phyloP scores from a whole-genome alignment of 2,113 vertebrate species.

The Microcebus ravelobensis region DNA sequence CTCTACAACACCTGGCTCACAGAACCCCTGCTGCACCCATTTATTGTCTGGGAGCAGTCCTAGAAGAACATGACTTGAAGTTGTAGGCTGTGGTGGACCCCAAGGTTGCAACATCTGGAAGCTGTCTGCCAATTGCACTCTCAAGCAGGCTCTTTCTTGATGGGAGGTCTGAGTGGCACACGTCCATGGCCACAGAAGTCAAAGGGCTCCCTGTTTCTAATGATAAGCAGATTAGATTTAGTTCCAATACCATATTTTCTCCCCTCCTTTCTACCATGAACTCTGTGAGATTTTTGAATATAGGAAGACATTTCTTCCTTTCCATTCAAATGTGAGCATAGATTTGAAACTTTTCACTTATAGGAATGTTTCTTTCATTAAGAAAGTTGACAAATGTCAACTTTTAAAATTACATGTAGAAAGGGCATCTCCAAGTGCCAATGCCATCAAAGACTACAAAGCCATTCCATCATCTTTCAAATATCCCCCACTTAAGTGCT shows the following conservation, averaged over 20 bases:
- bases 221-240: background rate
- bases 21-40: background rate
- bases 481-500: background rate
- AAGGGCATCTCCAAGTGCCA: background rate
- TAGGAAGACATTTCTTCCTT: background rate
- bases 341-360: constrained; percentile 40
- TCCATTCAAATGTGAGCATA: background rate
- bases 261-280: background rate
- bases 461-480: constrained; percentile 21
- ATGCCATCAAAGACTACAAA: constrained; percentile 39
- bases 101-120: background rate
- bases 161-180: background rate
- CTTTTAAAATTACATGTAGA: constrained; percentile 43
- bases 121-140: background rate
- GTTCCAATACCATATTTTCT: background rate
- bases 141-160: background rate
- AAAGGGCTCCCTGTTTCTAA: background rate
- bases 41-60: background rate
- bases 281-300: background rate
- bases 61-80: background rate
- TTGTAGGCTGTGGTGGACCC: background rate
- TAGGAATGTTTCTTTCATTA: background rate
- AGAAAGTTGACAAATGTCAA: constrained; percentile 23
- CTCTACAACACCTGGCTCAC: background rate
- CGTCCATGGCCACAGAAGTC: background rate